phyloP scores from a whole-genome alignment of 2,113 vertebrate species.

The Hepsetus odoe region DNA sequence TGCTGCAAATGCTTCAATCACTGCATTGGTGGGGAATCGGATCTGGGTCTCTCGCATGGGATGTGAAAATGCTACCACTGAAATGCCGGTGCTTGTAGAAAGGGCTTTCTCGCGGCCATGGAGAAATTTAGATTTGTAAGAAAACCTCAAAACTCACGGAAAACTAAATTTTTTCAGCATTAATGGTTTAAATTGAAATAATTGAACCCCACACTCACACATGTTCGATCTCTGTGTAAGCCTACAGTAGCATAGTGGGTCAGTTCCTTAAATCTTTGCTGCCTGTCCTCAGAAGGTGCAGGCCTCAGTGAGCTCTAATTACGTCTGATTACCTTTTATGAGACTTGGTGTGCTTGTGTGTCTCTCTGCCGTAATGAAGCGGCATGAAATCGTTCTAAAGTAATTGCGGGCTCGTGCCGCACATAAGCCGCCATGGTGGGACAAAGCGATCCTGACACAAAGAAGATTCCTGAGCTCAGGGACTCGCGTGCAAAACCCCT shows the following conservation, averaged over 20 bases:
- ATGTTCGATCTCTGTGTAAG: slow-evolving; percentile 23
- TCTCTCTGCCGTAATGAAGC: slow-evolving; percentile 58
- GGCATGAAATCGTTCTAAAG: slow-evolving; percentile 57
- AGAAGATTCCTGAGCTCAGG: slow-evolving; percentile 47
- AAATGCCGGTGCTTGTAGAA: no score
- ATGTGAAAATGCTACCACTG: no score
- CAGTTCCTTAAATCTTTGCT: slow-evolving; percentile 7
- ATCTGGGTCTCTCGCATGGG: no score
- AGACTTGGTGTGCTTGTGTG: slow-evolving; percentile 32
- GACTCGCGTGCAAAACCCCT: slow-evolving; percentile 47
- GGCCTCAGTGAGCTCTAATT: slow-evolving; percentile 49
- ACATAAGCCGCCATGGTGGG: slow-evolving; percentile 48
- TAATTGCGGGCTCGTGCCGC: slow-evolving; percentile 59
- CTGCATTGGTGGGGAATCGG: no score
- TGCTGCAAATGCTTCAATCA: no score
- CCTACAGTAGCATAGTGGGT: slow-evolving; percentile 30
- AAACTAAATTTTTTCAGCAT: no score
- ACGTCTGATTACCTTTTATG: slow-evolving; percentile 58
- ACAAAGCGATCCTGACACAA: slow-evolving; percentile 60
- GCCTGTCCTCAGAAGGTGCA: slow-evolving; percentile 15
- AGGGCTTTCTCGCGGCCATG: neutral
- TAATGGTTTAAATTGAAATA: no score
- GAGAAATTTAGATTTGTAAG: neutral
- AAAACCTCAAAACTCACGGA: no score
- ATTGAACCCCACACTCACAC: neutral